Evolutionary conservation across 1,140 invertebrate genomes (phyloP), one percentile per base, ranked within the genome.

Genomic region (Tetragnatha versicolor): DNA sequence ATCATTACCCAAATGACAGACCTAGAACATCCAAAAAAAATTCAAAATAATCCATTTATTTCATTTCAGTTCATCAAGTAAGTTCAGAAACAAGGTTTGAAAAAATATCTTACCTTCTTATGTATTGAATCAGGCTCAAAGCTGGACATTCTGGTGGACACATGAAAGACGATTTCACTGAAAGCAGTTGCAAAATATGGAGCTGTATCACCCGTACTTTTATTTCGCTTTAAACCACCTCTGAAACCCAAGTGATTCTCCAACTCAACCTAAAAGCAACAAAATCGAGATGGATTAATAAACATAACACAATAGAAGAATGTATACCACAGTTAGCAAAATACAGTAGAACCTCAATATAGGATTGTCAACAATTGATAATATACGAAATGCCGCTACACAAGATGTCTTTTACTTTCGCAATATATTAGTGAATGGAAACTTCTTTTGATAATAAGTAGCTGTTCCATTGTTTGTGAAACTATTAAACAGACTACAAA

Each of bases 141-240:
- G 2, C 65, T 53, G 9, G 80, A 86, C 92, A 99, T 98, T 80
- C 96, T 89, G 1, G 98, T 99, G n/a, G 97, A 94, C 31, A 99
- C 97, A 86, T 99, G 98, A 87, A 98, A 99, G n/a, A 91, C 85
- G 29, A 94, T 91, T 86, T 97, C 95, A 17, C 92, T 86, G 55
- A 95, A 94, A 35, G 96, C 95, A 0, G 94, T 97, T n/a, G 97
- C 95, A 85, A 93, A 95, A 86, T 99, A 99, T 0, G 97, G 97
- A 1, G 97, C 95, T 17, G 93, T 96, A 31, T 93, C 90, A 0
- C 97, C 97, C 27, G 94, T 95, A 2, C 91, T 93, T 82, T 94
- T 94, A 80, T 97, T 96, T 45, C 92, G 90, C 69, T 97, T 93
- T 45, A 99, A 87, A 0, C 98, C 98, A 5, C 98, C 98, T 65